Conservation (phyloP, 2,113 vertebrate genomes). For the Trichomycterus rosablanca region DNA sequence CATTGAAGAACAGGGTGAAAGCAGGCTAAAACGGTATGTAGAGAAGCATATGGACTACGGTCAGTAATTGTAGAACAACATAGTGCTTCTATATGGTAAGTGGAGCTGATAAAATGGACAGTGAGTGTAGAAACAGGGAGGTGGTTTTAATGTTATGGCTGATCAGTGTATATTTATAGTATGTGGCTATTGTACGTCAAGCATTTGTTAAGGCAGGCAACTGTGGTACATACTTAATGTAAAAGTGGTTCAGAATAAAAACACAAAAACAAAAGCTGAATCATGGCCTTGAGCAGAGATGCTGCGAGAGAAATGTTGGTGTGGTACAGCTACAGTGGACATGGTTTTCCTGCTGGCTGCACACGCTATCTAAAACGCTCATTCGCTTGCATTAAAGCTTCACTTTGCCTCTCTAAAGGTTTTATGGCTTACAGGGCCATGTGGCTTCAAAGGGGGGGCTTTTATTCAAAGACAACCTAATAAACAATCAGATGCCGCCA, state of each 20-base stretch:
- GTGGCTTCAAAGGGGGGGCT: conserved; percentile 38
- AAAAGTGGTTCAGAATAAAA: background rate
- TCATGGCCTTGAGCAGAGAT: background rate
- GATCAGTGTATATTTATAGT: no score
- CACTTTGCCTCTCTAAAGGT: conserved; percentile 36
- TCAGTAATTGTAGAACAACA: no score
- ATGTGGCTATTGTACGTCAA: no score
- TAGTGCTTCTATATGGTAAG: no score
- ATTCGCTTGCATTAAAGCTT: conserved; percentile 40
- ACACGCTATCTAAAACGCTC: conserved; percentile 46
- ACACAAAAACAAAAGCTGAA: background rate
- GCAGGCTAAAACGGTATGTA: no score
- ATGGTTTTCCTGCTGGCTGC: conserved; percentile 3
- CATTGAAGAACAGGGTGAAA: no score
- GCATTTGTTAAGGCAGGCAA: background rate
- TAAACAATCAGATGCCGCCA: conserved; percentile 21
- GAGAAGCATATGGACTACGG: no score
- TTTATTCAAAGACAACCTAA: conserved; percentile 37
- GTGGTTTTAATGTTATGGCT: no score
- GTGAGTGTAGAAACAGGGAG: no score
- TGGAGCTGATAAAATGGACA: no score
- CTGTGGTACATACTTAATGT: background rate
- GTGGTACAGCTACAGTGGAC: conserved; percentile 1
- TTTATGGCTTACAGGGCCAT: conserved; percentile 27
- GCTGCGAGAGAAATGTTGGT: background rate